phyloP scores from a whole-genome alignment of 1,140 invertebrate species.

The Caenorhabditis elegans region WBcel235 BX284606.5:13950501-13951000 shows the following conservation, averaged over 20 bases:
- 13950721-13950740: not conserved
- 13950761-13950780: not conserved
- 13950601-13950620: not conserved
- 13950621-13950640: not conserved
- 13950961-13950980: not conserved
- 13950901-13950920: not conserved
- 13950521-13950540: too few species aligned
- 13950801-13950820: conserved; percentile 17
- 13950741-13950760: not conserved
- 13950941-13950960: not conserved
- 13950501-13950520: too few species aligned
- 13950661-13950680: not conserved
- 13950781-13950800: not conserved
- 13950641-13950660: not conserved
- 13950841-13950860: not conserved
- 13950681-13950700: not conserved
- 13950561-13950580: too few species aligned
- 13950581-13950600: too few species aligned
- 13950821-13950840: not conserved
- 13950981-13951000: not conserved
- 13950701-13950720: not conserved
- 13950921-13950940: not conserved
- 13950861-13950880: not conserved
- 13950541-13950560: too few species aligned
- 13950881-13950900: not conserved